Percentiles rank a stretch among this genome's conserved stretches.
phyloP scores from a whole-genome alignment of 2,113 vertebrate genomes.

The Sialia sialis region DNA sequence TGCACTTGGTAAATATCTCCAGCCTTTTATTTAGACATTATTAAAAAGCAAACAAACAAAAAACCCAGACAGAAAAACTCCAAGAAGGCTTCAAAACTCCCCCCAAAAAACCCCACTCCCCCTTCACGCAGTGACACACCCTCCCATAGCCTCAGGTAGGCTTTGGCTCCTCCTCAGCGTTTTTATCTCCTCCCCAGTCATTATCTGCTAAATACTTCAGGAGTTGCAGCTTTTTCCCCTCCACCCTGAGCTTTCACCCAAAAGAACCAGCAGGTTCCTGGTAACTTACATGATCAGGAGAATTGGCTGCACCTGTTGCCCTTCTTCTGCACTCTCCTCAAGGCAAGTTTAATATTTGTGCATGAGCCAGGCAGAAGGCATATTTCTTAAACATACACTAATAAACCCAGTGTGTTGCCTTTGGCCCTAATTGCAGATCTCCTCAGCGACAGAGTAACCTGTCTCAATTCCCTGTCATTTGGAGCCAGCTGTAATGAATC shows the following conservation, averaged over 20 bases:
- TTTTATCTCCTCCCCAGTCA: not conserved
- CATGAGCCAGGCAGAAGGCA: not conserved
- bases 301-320: not conserved
- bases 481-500: not conserved
- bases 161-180: too few species aligned
- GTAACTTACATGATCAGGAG: fast-evolving
- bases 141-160: too few species aligned
- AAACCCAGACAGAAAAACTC: fast-evolving
- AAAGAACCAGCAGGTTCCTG: not conserved
- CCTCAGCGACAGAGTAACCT: not conserved
- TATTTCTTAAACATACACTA: not conserved
- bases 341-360: fast-evolving
- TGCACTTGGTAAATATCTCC: fast-evolving
- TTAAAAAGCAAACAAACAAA: not conserved
- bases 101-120: too few species aligned
- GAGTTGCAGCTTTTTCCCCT: not conserved
- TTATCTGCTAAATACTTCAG: not conserved
- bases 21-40: fast-evolving
- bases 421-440: not conserved
- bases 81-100: too few species aligned
- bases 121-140: too few species aligned
- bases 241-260: not conserved
- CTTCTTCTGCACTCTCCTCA: not conserved
- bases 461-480: not conserved
- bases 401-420: not conserved